Evolutionary conservation across 2,113 vertebrate genomes (phyloP).

Genomic region (Empidonax traillii): DNA sequence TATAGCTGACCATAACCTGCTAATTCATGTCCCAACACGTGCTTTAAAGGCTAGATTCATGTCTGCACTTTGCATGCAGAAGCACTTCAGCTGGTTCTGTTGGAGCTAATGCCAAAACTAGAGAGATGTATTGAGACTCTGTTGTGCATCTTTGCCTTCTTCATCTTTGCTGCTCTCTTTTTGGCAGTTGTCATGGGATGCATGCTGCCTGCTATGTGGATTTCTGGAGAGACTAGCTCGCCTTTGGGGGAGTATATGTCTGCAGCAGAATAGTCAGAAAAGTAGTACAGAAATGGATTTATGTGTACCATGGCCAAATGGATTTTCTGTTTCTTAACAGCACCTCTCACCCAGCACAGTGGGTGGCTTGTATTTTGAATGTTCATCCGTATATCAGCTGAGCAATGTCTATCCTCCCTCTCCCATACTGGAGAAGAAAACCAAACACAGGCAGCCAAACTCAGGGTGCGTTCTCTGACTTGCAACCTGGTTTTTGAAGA

Average conservation of each 20-base stretch:
- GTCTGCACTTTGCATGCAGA: neutral
- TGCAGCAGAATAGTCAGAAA: neutral
- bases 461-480: neutral
- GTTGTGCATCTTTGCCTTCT: neutral
- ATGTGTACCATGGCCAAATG: neutral
- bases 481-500: neutral
- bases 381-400: neutral
- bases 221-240: neutral
- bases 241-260: neutral
- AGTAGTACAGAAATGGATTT: neutral
- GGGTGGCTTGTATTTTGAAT: neutral
- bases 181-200: neutral
- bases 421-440: neutral
- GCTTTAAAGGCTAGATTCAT: neutral
- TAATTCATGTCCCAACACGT: neutral
- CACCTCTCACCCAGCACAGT: neutral
- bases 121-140: neutral
- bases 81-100: neutral
- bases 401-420: neutral
- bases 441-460: neutral
- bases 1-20: neutral
- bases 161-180: neutral
- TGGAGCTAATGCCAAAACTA: rapidly evolving
- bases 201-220: neutral
- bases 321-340: neutral